These are phyloP conservation scores for Ceryle rudis DNA, from an alignment of 2,797 vertebrate genomes.

Conservation along the genomic window DNA sequence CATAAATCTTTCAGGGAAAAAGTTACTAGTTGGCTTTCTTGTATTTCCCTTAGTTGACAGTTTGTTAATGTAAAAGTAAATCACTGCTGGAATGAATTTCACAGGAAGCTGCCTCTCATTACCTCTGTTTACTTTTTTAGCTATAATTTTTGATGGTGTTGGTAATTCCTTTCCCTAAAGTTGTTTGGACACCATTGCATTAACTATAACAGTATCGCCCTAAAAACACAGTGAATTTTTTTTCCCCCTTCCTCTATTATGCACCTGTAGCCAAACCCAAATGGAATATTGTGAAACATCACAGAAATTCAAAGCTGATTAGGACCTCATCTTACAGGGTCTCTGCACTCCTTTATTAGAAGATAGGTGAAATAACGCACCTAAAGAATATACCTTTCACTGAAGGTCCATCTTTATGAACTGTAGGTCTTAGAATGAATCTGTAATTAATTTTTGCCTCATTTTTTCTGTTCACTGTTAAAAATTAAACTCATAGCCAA, in stretches of 20 bases:
- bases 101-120: slow-evolving; percentile 21
- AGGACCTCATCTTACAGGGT: background rate
- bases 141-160: background rate
- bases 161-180: slow-evolving; percentile 19
- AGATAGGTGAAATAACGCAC: background rate
- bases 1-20: background rate
- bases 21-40: background rate
- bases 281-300: background rate
- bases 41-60: background rate
- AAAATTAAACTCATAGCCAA: background rate
- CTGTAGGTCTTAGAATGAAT: background rate
- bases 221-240: background rate
- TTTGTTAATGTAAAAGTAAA: slow-evolving; percentile 22
- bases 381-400: background rate
- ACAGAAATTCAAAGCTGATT: slow-evolving; percentile 14
- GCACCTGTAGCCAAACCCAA: background rate
- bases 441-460: background rate
- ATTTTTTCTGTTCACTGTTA: background rate
- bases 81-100: slow-evolving; percentile 3
- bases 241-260: background rate
- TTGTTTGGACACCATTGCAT: background rate
- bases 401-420: background rate
- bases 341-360: background rate
- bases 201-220: background rate
- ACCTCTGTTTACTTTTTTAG: slow-evolving; percentile 21